Conservation (phyloP, 2,113 vertebrate genomes). For the Microtus oregoni region DNA sequence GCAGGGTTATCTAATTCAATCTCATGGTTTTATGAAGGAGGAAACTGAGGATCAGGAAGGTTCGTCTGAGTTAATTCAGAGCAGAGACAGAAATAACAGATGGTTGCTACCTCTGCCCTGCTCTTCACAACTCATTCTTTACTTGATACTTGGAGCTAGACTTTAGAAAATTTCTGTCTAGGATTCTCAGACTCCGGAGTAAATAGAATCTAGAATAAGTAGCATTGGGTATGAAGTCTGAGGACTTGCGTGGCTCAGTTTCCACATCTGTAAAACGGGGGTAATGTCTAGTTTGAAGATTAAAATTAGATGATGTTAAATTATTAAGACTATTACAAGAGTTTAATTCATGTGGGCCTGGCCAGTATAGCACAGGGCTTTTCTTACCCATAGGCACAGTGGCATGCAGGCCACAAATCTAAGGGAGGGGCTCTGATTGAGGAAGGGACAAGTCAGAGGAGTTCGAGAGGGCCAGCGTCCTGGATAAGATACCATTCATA, state of each 20-base stretch:
- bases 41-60: neutral
- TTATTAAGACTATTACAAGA: neutral
- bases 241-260: neutral
- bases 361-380: rapidly evolving
- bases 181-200: neutral
- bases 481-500: neutral
- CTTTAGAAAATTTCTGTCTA: neutral
- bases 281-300: neutral
- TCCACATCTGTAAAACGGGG: neutral
- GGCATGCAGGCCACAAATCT: neutral
- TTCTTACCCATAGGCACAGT: neutral
- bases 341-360: neutral
- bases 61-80: neutral
- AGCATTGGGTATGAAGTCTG: neutral
- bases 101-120: neutral
- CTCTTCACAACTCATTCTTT: neutral
- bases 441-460: neutral
- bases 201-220: rapidly evolving
- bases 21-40: neutral
- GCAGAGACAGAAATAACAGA: constrained; percentile 41
- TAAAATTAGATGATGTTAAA: neutral
- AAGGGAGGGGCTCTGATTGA: neutral
- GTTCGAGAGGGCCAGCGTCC: neutral
- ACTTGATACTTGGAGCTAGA: neutral
- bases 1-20: neutral